Percentiles rank a stretch among this genome's conserved stretches.
Evolutionary conservation across 2,113 vertebrate genomes (phyloP).

Genomic region (Lepisosteus osseus): DNA sequence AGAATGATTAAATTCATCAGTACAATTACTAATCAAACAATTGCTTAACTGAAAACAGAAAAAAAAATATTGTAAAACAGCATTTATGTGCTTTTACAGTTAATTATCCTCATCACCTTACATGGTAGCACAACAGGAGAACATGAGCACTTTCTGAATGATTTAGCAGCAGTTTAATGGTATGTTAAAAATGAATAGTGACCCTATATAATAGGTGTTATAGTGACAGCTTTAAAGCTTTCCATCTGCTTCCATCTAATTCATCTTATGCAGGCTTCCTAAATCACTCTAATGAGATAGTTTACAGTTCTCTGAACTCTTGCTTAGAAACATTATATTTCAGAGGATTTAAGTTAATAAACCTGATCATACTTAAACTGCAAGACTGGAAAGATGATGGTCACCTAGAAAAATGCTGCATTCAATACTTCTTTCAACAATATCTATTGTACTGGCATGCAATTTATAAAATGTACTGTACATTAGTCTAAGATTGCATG

Average conservation of each 20-base stretch:
- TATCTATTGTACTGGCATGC: no score
- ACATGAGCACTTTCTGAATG: conserved; percentile 45
- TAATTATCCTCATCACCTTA: conserved; percentile 59
- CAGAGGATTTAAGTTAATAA: no score
- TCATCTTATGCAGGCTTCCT: conserved; percentile 42
- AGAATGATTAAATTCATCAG: no score
- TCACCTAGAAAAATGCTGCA: no score
- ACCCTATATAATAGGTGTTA: conserved; percentile 67
- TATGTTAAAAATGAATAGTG: conserved; percentile 64
- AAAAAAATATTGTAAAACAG: conserved; percentile 40
- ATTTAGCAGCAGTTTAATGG: conserved; percentile 67
- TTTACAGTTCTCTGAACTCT: conserved; percentile 1
- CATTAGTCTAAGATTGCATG: no score
- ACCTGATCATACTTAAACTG: no score
- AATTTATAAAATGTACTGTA: no score
- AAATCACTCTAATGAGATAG: conserved; percentile 52
- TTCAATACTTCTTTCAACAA: no score
- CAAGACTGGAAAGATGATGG: no score
- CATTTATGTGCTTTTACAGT: conserved; percentile 54
- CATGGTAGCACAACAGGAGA: conserved; percentile 40
- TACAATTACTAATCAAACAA: not conserved
- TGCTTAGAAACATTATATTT: conserved; percentile 3
- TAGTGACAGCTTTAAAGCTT: conserved; percentile 59
- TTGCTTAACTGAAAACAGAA: conserved; percentile 21
- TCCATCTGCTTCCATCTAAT: conserved; percentile 54